These are phyloP conservation scores for Enteromius viviparus DNA, from an alignment of 2,797 vertebrate genomes.

Conservation along the genomic window DNA sequence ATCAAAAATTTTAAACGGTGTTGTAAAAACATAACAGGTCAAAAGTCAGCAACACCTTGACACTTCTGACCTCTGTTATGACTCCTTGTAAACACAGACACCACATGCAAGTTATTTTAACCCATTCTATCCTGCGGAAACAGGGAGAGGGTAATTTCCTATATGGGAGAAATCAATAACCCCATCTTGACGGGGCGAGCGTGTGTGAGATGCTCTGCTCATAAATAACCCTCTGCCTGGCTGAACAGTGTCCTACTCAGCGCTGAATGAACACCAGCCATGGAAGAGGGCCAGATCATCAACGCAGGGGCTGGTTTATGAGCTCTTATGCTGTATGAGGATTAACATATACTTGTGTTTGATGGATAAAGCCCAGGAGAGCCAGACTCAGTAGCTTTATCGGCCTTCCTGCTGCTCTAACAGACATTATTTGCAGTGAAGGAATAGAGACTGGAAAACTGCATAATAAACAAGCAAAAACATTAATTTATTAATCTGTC, in stretches of 20 bases:
- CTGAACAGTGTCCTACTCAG: not conserved
- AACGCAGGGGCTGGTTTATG: conserved; percentile 26
- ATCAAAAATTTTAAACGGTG: not conserved
- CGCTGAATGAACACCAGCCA: conserved; percentile 1
- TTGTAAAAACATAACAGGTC: not conserved
- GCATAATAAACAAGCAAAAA: not conserved
- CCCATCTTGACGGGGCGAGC: not conserved
- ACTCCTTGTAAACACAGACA: not conserved
- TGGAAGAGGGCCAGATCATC: conserved; percentile 47
- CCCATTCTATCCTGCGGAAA: not conserved
- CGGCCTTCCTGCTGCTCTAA: not conserved
- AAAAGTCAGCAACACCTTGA: conserved; percentile 11
- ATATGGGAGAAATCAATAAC: conserved; percentile 5
- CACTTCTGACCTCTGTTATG: not conserved
- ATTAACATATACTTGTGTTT: conserved; percentile 48
- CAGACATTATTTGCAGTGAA: not conserved
- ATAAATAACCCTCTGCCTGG: conserved; percentile 15
- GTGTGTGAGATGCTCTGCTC: conserved; percentile 3
- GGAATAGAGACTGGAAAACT: conserved; percentile 1
- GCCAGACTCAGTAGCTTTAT: conserved; percentile 14
- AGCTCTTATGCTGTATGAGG: conserved; percentile 36
- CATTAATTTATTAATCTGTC: conserved; percentile 26
- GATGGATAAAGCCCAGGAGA: conserved; percentile 38
- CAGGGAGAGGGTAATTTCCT: not conserved
- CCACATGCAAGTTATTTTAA: conserved; percentile 6